Conservation (phyloP, 2,888 invertebrate species). For the Drosophila melanosoma region DNA sequence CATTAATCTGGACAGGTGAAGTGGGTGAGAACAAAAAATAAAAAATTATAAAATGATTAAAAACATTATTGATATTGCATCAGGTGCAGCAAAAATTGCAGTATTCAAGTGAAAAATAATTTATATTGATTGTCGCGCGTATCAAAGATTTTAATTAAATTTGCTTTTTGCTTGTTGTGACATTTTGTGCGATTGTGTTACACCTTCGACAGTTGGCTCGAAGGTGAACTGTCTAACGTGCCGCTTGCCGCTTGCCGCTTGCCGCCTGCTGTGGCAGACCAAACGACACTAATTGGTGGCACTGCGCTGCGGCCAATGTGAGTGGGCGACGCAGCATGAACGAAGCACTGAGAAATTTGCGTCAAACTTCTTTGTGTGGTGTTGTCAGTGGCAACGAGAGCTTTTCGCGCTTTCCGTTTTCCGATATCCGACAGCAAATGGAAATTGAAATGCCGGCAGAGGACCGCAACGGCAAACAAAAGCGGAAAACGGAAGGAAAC, state of each 20-base stretch:
- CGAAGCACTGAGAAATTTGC: constrained; percentile 7
- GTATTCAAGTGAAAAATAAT: constrained; percentile 49
- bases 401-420: constrained; percentile 23
- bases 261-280: constrained; percentile 23
- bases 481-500: constrained; percentile 51
- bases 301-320: constrained; percentile 8
- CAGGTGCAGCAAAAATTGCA: constrained; percentile 19
- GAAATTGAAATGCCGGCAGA: constrained; percentile 69
- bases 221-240: constrained; percentile 18
- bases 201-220: constrained; percentile 21
- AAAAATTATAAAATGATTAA: constrained; percentile 26
- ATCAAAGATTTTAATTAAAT: constrained; percentile 72
- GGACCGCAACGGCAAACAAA: constrained; percentile 31
- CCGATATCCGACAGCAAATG: constrained; percentile 70
- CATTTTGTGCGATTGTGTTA: constrained; percentile 31
- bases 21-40: not conserved
- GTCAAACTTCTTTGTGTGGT: constrained; percentile 30
- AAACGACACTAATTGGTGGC: constrained; percentile 57
- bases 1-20: not conserved
- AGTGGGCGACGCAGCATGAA: not conserved
- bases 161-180: constrained; percentile 33
- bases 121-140: constrained; percentile 49
- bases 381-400: constrained; percentile 57
- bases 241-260: constrained; percentile 2
- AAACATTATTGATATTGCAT: constrained; percentile 42